Conservation (phyloP, 1,140 invertebrate genomes). For the Meloidogyne exigua region DNA sequence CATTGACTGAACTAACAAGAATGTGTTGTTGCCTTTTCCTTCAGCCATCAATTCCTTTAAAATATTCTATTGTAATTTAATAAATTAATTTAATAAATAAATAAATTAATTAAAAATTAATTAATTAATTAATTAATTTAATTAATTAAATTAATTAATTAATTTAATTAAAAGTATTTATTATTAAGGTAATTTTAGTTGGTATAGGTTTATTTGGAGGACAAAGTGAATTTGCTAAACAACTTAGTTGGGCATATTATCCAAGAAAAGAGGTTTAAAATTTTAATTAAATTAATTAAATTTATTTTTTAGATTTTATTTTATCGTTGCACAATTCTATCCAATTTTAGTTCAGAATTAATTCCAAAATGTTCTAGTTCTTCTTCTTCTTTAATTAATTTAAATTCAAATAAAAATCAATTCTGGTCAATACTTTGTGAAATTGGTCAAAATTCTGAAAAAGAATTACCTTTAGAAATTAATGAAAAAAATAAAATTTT, state of each 20-base stretch:
- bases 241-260: conserved; percentile 52
- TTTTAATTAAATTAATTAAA: neutral
- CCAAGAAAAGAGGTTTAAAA: conserved; percentile 24
- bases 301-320: conserved; percentile 31
- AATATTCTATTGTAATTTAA: conserved; percentile 43
- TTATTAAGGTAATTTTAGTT: conserved; percentile 36
- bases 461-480: neutral
- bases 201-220: conserved; percentile 42
- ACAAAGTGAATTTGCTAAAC: conserved; percentile 31
- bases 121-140: conserved; percentile 5
- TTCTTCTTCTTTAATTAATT: neutral
- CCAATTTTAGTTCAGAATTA: conserved; percentile 39
- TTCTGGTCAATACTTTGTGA: conserved; percentile 55
- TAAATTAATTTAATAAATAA: neutral
- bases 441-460: conserved; percentile 34
- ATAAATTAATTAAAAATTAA: neutral
- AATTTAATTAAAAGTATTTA: neutral
- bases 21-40: conserved; percentile 14
- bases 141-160: neutral
- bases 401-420: conserved; percentile 10
- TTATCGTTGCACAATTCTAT: conserved; percentile 48
- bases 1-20: conserved; percentile 31
- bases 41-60: conserved; percentile 26
- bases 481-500: conserved; percentile 23
- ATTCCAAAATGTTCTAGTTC: conserved; percentile 27